These are phyloP conservation scores for Embidobia sp. DNA, from an alignment of 2,888 invertebrate species.

Conservation along the genomic window DNA sequence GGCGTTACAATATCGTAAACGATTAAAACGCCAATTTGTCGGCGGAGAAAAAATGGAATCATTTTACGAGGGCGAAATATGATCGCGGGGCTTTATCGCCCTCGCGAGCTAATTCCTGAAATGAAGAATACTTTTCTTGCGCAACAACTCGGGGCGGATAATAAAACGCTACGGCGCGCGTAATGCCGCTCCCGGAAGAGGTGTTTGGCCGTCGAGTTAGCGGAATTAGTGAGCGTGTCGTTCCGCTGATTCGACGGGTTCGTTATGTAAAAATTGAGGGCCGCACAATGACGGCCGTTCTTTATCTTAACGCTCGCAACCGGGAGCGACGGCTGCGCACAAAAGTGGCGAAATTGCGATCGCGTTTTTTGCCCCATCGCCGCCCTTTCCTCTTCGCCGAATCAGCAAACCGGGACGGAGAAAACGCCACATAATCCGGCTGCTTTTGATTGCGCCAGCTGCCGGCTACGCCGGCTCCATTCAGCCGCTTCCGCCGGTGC, in stretches of 20 bases:
- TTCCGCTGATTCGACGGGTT: conserved; percentile 59
- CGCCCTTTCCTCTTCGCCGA: conserved; percentile 54
- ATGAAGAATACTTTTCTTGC: conserved; percentile 15
- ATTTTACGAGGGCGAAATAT: conserved; percentile 14
- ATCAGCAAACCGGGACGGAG: conserved; percentile 70
- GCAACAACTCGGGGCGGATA: conserved; percentile 2
- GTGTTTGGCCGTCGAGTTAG: conserved; percentile 23
- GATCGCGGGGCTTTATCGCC: conserved; percentile 2
- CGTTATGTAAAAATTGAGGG: conserved; percentile 56
- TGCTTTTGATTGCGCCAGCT: conserved; percentile 71
- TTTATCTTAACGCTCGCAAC: conserved; percentile 60
- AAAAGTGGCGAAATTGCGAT: conserved; percentile 61
- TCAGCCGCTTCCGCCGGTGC: conserved; percentile 44
- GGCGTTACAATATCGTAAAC: conserved; percentile 9
- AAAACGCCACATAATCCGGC: conserved; percentile 75
- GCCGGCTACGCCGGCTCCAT: conserved; percentile 50
- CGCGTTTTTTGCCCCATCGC: conserved; percentile 64
- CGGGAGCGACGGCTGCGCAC: conserved; percentile 57
- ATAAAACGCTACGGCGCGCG: conserved; percentile 22
- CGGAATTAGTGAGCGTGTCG: conserved; percentile 42
- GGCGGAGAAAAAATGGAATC: conserved; percentile 8
- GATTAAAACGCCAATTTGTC: conserved; percentile 26
- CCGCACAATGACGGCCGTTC: conserved; percentile 43
- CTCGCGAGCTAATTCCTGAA: conserved; percentile 30
- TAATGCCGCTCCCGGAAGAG: conserved; percentile 7